Evolutionary conservation across 2,113 vertebrate species (phyloP).

Genomic region (Neotoma lepida): DNA sequence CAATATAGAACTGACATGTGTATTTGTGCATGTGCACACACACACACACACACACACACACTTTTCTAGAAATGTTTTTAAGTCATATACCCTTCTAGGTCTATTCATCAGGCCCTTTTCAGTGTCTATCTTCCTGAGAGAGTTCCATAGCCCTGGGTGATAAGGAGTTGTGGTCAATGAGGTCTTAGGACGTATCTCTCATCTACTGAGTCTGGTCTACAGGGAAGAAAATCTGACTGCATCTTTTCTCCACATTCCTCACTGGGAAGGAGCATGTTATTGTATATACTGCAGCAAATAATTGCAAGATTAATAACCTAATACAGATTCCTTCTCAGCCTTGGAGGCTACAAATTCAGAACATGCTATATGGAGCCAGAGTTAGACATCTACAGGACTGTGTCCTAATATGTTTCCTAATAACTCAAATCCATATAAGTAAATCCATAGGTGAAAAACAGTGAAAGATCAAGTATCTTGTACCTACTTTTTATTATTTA

Average conservation of each 20-base stretch:
- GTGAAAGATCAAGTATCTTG: not conserved
- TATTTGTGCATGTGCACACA: not conserved
- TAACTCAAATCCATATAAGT: not conserved
- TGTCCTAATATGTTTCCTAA: not conserved
- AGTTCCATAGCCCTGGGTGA: not conserved
- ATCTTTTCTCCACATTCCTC: not conserved
- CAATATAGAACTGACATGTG: not conserved
- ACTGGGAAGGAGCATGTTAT: not conserved
- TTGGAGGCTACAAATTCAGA: not conserved
- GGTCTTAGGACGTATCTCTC: not conserved
- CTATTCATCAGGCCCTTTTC: not conserved
- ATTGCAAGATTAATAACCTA: not conserved
- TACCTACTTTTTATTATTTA: not conserved
- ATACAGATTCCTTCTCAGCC: not conserved
- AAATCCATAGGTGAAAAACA: not conserved
- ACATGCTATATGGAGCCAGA: not conserved
- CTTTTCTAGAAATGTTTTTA: not conserved
- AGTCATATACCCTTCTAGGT: not conserved
- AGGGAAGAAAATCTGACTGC: not conserved
- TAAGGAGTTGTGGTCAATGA: not conserved
- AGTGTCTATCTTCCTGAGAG: not conserved
- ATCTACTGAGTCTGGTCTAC: not conserved
- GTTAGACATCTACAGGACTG: not conserved
- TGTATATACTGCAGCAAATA: not conserved
- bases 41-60: not conserved